phyloP scores from a whole-genome alignment of 2,888 invertebrate species.

The Habroteleia sp. region DNA sequence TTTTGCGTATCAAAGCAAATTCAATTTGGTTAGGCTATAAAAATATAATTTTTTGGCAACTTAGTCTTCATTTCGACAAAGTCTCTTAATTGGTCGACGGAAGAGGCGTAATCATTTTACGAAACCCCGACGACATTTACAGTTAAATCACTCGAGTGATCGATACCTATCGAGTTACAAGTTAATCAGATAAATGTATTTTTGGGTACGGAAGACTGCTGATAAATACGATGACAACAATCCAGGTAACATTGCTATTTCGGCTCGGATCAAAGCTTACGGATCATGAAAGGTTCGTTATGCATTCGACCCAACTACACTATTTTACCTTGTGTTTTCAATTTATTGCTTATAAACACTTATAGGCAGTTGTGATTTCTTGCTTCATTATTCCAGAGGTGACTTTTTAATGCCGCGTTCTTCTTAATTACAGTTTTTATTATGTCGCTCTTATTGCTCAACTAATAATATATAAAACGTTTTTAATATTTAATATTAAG shows the following conservation, averaged over 20 bases:
- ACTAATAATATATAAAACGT: neutral
- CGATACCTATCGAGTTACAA: constrained; percentile 47
- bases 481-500: neutral
- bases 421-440: neutral
- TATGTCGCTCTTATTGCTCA: neutral
- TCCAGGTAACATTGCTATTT: constrained; percentile 49
- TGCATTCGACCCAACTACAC: too few species aligned
- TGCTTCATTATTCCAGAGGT: neutral
- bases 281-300: too few species aligned
- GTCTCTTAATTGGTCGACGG: constrained; percentile 15
- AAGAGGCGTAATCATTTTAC: constrained; percentile 24
- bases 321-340: neutral
- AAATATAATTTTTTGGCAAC: constrained; percentile 49
- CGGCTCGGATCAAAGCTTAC: neutral
- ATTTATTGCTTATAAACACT: constrained; percentile 5
- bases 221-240: constrained; percentile 58
- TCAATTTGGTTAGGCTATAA: constrained; percentile 50
- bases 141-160: constrained; percentile 29
- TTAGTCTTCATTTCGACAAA: constrained; percentile 13
- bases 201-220: constrained; percentile 57
- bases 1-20: constrained; percentile 48
- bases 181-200: constrained; percentile 50
- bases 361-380: neutral
- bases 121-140: constrained; percentile 19
- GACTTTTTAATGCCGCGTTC: neutral